Evolutionary conservation across 2,113 vertebrate species (phyloP).

Genomic region (Hirundichthys speculiger): DNA sequence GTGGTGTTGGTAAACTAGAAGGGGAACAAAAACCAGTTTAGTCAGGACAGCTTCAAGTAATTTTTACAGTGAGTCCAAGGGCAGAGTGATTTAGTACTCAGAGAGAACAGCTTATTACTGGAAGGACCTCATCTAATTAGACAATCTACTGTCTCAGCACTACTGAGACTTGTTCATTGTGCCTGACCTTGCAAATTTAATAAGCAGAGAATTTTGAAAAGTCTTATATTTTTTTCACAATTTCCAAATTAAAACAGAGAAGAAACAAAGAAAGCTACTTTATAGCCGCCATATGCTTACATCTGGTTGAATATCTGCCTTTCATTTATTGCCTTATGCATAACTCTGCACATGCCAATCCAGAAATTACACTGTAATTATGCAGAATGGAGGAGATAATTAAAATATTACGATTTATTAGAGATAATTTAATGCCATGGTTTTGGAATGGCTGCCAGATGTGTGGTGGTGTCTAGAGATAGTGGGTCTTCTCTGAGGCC

Average conservation of each 20-base stretch:
- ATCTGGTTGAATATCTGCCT: conserved; percentile 52
- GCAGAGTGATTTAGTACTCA: conserved; percentile 45
- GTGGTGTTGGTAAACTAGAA: conserved; percentile 13
- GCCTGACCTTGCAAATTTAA: conserved; percentile 67
- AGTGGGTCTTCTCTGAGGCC: conserved; percentile 54
- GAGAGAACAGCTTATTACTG: conserved; percentile 49
- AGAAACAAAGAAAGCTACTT: conserved; percentile 17
- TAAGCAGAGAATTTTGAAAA: conserved; percentile 44
- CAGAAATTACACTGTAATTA: conserved; percentile 70
- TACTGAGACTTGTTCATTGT: conserved; percentile 45
- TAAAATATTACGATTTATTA: conserved; percentile 77
- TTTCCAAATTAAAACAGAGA: conserved; percentile 42
- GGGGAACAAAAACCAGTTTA: conserved; percentile 39
- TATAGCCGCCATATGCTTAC: conserved; percentile 1
- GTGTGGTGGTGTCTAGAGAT: conserved; percentile 62
- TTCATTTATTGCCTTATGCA: conserved; percentile 34
- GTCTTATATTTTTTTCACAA: conserved; percentile 38
- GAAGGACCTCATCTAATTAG: conserved; percentile 60
- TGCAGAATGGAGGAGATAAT: conserved; percentile 65
- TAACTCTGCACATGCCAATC: conserved; percentile 55
- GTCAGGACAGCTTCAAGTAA: conserved; percentile 46
- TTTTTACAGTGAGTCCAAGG: conserved; percentile 64
- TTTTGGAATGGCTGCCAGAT: conserved; percentile 71
- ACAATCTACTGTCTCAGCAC: conserved; percentile 57
- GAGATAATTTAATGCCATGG: conserved; percentile 63